A percentile compares a stretch with the other conserved stretches of the same genome.
phyloP scores from a whole-genome alignment of 1,140 invertebrate genomes.

The Bradynema listronoti region DNA sequence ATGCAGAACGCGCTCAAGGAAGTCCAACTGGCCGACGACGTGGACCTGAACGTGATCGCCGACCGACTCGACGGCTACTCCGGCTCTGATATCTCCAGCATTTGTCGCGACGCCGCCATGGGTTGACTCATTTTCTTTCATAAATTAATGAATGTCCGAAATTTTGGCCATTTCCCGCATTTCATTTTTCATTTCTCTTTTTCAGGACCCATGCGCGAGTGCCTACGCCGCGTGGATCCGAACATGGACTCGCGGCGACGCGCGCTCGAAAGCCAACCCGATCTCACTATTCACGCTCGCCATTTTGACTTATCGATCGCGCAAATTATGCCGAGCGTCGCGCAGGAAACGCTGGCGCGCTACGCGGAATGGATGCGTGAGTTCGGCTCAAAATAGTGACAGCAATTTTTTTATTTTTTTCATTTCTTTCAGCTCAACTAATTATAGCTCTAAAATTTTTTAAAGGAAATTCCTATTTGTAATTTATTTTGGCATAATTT shows the following conservation, averaged over 20 bases:
- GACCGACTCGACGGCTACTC: constrained; percentile 48
- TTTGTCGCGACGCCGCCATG: constrained; percentile 46
- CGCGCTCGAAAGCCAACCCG: constrained; percentile 26
- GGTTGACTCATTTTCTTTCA: background rate
- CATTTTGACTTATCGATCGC: constrained; percentile 33
- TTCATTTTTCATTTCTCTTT: background rate
- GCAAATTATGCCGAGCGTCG: constrained; percentile 33
- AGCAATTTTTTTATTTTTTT: no score
- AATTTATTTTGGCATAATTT: no score
- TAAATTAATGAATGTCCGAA: background rate
- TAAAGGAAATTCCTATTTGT: no score
- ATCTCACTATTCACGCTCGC: constrained; percentile 28
- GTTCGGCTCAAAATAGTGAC: constrained; percentile 38
- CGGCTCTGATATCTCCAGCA: constrained; percentile 44
- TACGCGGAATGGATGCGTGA: constrained; percentile 41
- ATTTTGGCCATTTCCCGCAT: background rate
- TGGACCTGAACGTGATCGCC: constrained; percentile 35
- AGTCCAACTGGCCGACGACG: constrained; percentile 45
- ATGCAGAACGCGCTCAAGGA: constrained; percentile 26
- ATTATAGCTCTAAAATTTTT: no score
- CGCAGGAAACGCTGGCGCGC: constrained; percentile 24
- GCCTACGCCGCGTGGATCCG: constrained; percentile 11
- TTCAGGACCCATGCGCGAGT: constrained; percentile 31
- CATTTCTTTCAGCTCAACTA: no score
- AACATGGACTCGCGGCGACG: constrained; percentile 8